phyloP scores from a whole-genome alignment of 2,888 invertebrate genomes.

The Laothoe populi region DNA sequence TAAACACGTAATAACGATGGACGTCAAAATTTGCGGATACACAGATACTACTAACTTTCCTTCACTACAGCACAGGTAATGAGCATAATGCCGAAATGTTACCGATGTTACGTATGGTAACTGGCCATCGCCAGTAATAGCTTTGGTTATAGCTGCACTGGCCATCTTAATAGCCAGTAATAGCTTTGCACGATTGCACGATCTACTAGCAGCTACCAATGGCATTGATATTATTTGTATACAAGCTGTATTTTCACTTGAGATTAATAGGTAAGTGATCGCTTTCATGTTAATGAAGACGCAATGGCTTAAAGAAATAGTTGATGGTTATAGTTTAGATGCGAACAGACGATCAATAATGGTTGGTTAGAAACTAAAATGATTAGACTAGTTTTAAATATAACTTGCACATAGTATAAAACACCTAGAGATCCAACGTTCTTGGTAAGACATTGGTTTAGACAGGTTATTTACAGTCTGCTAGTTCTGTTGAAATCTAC shows the following conservation, averaged over 20 bases:
- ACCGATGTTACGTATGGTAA: slow-evolving; percentile 3
- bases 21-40: slow-evolving; percentile 1
- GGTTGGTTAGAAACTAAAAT: neutral
- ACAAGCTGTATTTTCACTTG: neutral
- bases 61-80: slow-evolving; percentile 2
- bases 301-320: neutral
- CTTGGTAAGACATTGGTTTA: too few species aligned
- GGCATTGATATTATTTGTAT: neutral
- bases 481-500: too few species aligned
- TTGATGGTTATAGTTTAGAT: neutral
- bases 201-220: neutral
- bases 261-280: neutral
- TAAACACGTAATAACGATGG: neutral
- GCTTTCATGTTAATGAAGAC: neutral
- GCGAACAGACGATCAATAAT: neutral
- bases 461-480: too few species aligned
- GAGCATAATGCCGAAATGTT: slow-evolving; percentile 3
- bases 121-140: neutral
- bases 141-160: slow-evolving; percentile 7
- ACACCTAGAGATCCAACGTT: too few species aligned
- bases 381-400: neutral
- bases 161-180: too few species aligned
- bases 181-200: too few species aligned
- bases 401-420: neutral
- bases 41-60: neutral